A percentile compares a stretch with the other conserved stretches of the same genome.
These are phyloP conservation scores for Naso thynnoides DNA, from an alignment of 2,797 vertebrate genomes.

Conservation along the genomic window DNA sequence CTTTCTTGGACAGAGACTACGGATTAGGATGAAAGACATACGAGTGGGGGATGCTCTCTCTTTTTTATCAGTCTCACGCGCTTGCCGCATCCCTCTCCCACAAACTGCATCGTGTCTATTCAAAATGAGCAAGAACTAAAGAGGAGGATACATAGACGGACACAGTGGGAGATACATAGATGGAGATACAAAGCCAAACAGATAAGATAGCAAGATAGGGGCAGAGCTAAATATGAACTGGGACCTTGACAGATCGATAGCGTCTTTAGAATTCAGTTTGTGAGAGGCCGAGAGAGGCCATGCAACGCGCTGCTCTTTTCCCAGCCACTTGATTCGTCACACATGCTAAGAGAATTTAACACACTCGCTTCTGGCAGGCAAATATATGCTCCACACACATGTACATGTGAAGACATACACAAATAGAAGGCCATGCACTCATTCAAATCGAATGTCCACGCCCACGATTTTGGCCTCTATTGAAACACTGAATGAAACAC, in stretches of 20 bases:
- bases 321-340: conserved; percentile 83
- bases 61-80: conserved; percentile 70
- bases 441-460: conserved; percentile 43
- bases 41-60: conserved; percentile 77
- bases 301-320: conserved; percentile 80
- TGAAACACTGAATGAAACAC: conserved; percentile 69
- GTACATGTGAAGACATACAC: conserved; percentile 65
- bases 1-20: conserved; percentile 82
- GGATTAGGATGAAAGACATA: conserved; percentile 82
- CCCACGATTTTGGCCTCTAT: conserved; percentile 49
- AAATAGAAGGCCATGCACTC: conserved; percentile 64
- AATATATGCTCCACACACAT: conserved; percentile 69
- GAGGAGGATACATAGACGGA: conserved; percentile 43
- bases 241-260: conserved; percentile 73
- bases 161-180: conserved; percentile 19
- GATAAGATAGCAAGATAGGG: conserved; percentile 55
- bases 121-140: conserved; percentile 48
- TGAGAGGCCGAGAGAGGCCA: conserved; percentile 65
- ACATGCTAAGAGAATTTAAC: conserved; percentile 86
- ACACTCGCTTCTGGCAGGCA: conserved; percentile 68
- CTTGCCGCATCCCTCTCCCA: conserved; percentile 59
- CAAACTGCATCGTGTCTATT: conserved; percentile 61
- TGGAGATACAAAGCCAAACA: conserved; percentile 29
- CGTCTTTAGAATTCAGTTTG: conserved; percentile 71
- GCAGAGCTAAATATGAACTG: conserved; percentile 41